Evolutionary conservation across 37 sponge, comb jelly and placozoan species (phyloP).

Genomic region (Haliclona indistincta): DNA sequence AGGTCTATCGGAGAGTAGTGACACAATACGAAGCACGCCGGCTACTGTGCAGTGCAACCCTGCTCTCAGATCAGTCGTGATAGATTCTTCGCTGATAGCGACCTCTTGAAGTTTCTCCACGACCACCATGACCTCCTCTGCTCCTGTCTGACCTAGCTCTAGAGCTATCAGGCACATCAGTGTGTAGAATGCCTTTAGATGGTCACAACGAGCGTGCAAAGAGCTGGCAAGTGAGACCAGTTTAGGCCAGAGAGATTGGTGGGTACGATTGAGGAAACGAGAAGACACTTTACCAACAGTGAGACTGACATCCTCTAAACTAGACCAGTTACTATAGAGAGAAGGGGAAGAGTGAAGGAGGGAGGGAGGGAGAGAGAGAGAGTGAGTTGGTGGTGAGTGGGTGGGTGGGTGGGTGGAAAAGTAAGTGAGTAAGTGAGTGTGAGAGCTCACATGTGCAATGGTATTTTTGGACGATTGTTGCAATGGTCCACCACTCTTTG

Average conservation of each 20-base stretch:
- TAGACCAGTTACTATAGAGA: slow-evolving; percentile 27
- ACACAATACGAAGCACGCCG: slow-evolving; percentile 34
- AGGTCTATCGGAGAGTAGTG: slow-evolving; percentile 1
- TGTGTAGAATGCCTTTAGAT: slow-evolving; percentile 46
- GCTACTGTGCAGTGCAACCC: slow-evolving; percentile 31
- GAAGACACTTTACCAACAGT: slow-evolving; percentile 34
- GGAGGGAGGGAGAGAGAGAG: slow-evolving; percentile 1
- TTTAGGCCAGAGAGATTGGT: slow-evolving; percentile 16
- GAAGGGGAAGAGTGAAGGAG: not conserved
- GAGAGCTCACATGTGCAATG: slow-evolving; percentile 42
- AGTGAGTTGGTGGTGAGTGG: not conserved
- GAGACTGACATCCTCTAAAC: slow-evolving; percentile 21
- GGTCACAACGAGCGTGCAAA: too few relatives aligned
- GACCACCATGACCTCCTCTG: slow-evolving; percentile 16
- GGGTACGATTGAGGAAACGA: slow-evolving; percentile 23
- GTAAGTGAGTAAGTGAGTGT: too few relatives aligned
- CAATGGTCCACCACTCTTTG: slow-evolving; percentile 49
- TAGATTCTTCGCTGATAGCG: not conserved
- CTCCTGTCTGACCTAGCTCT: slow-evolving; percentile 34
- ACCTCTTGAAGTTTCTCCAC: slow-evolving; percentile 26
- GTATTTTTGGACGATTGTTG: slow-evolving; percentile 37
- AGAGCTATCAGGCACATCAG: slow-evolving; percentile 41
- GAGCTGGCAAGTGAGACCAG: too few relatives aligned
- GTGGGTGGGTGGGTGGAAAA: not conserved
- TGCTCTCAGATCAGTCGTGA: slow-evolving; percentile 3